Conservation (phyloP, 2,797 vertebrate genomes). For the Rhincodon typus region DNA sequence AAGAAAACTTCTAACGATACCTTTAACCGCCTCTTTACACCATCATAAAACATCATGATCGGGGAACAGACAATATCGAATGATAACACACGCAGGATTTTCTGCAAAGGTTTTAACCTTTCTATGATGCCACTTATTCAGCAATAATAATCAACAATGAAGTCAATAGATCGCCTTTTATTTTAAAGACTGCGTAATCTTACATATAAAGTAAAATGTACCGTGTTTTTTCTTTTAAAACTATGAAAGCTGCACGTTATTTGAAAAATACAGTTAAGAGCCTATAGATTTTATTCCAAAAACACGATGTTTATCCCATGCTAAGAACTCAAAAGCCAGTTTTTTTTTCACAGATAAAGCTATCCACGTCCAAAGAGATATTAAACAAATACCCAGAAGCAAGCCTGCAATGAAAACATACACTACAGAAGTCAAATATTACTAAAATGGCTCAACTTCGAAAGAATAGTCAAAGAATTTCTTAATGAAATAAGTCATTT, state of each 20-base stretch:
- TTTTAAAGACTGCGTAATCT: conserved; percentile 36
- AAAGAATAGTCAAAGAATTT: conserved; percentile 79
- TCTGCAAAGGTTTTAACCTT: background rate
- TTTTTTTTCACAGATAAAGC: conserved; percentile 18
- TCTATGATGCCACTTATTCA: background rate
- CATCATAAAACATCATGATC: background rate
- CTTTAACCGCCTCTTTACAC: background rate
- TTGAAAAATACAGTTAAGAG: conserved; percentile 26
- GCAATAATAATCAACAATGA: conserved; percentile 32
- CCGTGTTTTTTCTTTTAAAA: conserved; percentile 16
- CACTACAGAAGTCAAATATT: conserved; percentile 40
- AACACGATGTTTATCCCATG: conserved; percentile 36
- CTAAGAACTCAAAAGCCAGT: conserved; percentile 29
- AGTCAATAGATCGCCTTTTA: conserved; percentile 37
- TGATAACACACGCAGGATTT: background rate
- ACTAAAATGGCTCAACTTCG: conserved; percentile 52
- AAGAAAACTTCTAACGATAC: background rate
- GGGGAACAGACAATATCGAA: background rate
- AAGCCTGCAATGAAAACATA: conserved; percentile 23
- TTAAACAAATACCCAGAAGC: conserved; percentile 29
- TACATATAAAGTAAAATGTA: conserved; percentile 32
- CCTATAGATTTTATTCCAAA: conserved; percentile 26
- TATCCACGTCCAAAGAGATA: conserved; percentile 29
- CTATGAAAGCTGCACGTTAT: conserved; percentile 29
- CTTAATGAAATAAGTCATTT: conserved; percentile 90